Evolutionary conservation across 2,797 vertebrate genomes (phyloP).

Genomic region (Poecile montanus): DNA sequence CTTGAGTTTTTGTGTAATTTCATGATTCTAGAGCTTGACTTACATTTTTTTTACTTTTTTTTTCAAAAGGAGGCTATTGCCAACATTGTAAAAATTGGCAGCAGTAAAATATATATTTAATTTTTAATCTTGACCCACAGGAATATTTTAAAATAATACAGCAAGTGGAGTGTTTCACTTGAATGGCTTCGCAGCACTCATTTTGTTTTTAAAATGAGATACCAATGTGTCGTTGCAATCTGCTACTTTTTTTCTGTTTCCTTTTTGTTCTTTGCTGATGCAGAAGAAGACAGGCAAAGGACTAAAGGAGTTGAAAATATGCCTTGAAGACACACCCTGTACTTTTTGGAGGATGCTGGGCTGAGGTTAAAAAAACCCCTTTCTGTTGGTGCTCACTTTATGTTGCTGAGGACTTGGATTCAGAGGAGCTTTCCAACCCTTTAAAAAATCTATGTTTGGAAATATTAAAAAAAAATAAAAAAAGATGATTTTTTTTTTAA

Average conservation of each 20-base stretch:
- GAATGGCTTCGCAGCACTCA: not conserved
- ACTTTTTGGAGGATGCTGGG: not conserved
- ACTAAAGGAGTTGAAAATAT: not conserved
- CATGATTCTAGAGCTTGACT: not conserved
- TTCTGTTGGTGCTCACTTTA: not conserved
- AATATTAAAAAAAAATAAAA: not conserved
- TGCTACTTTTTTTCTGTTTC: not conserved
- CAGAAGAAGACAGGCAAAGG: not conserved
- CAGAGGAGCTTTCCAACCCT: not conserved
- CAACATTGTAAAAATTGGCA: not conserved
- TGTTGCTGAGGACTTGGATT: not conserved
- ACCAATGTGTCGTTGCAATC: not conserved
- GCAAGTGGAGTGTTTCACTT: not conserved
- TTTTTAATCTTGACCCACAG: not conserved
- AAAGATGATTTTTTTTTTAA: too few species aligned
- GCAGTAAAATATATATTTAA: not conserved
- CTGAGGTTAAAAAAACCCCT: not conserved
- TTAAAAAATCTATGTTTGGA: not conserved
- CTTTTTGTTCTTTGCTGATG: not conserved
- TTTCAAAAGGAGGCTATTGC: not conserved
- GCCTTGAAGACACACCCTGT: not conserved
- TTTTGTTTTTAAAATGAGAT: not conserved
- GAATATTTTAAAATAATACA: constrained; percentile 14
- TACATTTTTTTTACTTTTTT: not conserved
- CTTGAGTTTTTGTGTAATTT: not conserved